phyloP scores from a whole-genome alignment of 2,797 vertebrate species.

The Sciurus vulgaris region DNA sequence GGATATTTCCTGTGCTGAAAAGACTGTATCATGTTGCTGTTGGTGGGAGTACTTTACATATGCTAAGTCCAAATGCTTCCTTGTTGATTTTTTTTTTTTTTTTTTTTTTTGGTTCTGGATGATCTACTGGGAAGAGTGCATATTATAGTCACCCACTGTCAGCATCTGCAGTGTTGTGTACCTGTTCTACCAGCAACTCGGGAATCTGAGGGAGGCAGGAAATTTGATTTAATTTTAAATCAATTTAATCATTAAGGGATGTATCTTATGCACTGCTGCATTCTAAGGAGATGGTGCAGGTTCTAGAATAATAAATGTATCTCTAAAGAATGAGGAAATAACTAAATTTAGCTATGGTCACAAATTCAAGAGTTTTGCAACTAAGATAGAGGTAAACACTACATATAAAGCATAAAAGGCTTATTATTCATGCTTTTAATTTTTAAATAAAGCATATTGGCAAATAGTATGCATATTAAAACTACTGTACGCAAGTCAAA shows the following conservation, averaged over 20 bases:
- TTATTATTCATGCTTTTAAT: slow-evolving; percentile 13
- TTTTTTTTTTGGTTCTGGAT: too few species aligned
- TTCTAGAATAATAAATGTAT: background rate
- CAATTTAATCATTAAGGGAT: background rate
- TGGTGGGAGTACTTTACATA: too few species aligned
- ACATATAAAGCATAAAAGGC: background rate
- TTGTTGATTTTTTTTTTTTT: too few species aligned
- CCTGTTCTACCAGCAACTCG: background rate
- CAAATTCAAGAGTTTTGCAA: slow-evolving; percentile 32
- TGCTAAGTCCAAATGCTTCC: too few species aligned
- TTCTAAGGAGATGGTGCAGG: background rate
- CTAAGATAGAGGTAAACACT: background rate
- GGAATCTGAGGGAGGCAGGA: too few species aligned
- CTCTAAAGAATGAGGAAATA: background rate
- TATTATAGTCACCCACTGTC: too few species aligned
- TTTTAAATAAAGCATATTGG: background rate
- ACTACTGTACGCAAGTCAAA: background rate
- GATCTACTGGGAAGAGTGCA: too few species aligned
- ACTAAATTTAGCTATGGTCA: background rate
- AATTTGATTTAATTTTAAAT: background rate
- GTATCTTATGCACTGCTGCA: background rate
- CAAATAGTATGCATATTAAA: background rate
- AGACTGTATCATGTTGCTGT: too few species aligned
- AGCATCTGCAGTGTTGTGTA: background rate
- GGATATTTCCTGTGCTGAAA: too few species aligned